Conservation (phyloP, 2,888 invertebrate genomes). For the Acleris sparsana region DNA sequence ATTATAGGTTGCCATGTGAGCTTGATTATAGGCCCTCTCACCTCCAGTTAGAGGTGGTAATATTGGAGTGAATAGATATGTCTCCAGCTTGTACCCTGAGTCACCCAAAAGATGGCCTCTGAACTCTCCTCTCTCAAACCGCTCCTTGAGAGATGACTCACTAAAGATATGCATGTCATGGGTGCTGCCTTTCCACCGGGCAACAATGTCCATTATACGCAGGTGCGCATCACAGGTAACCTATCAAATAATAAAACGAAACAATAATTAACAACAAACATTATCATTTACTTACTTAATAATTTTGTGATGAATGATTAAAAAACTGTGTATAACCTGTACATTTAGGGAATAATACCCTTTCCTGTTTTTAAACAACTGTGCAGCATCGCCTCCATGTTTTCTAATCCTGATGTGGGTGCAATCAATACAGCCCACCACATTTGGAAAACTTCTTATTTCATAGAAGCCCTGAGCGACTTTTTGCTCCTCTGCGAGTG, state of each 20-base stretch:
- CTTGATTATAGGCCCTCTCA: too few species aligned
- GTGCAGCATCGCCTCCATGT: too few species aligned
- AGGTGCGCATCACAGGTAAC: not conserved
- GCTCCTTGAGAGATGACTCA: not conserved
- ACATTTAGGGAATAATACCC: too few species aligned
- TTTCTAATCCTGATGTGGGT: too few species aligned
- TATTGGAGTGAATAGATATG: not conserved
- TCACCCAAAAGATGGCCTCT: not conserved
- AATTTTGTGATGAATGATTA: too few species aligned
- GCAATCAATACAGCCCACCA: too few species aligned
- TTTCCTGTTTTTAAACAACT: too few species aligned
- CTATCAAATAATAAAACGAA: not conserved
- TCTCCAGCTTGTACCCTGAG: not conserved
- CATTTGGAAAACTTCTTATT: not conserved
- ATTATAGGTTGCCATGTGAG: too few species aligned
- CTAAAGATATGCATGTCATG: not conserved
- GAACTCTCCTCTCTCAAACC: not conserved
- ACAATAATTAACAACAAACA: too few species aligned
- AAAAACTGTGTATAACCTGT: too few species aligned
- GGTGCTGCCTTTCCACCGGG: slow-evolving; percentile 1
- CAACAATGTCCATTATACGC: not conserved
- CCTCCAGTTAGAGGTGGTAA: too few species aligned
- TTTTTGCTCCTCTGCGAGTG: not conserved
- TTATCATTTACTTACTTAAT: too few species aligned
- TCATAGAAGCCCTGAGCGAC: not conserved